phyloP scores from a whole-genome alignment of 2,797 vertebrate species.

The Myripristis murdjan region DNA sequence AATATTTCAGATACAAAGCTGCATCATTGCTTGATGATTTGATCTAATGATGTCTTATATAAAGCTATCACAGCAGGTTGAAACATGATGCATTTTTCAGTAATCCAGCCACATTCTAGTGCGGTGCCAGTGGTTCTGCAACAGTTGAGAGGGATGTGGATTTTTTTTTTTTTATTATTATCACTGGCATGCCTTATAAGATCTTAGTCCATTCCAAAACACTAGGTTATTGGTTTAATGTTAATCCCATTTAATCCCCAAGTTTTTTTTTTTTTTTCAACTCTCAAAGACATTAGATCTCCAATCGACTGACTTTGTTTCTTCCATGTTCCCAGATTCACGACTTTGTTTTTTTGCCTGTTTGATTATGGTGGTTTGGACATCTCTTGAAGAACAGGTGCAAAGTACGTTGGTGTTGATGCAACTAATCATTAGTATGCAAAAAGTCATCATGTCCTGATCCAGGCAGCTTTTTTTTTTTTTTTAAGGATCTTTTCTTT shows the following conservation, averaged over 20 bases:
- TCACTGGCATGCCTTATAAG: neutral
- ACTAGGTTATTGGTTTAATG: neutral
- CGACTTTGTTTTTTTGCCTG: slow-evolving; percentile 1
- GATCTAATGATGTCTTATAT: neutral
- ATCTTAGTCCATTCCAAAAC: neutral
- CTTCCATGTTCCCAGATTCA: neutral
- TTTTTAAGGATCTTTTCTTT: neutral
- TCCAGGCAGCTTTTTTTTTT: slow-evolving; percentile 27
- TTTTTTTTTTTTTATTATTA: no score
- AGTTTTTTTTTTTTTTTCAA: neutral
- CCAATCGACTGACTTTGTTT: neutral
- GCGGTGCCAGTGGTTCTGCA: neutral
- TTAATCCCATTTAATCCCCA: neutral
- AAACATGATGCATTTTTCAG: neutral
- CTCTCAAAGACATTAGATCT: neutral
- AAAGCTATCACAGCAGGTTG: neutral
- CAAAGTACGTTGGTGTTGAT: neutral
- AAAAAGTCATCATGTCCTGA: slow-evolving; percentile 2
- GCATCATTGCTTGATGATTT: neutral
- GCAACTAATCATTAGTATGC: neutral
- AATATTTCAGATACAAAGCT: neutral
- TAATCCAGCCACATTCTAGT: neutral
- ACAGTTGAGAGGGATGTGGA: neutral
- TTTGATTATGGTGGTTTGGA: neutral
- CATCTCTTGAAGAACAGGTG: neutral